A percentile compares a stretch with the other conserved stretches of the same genome.
These are phyloP conservation scores for Micropoecilia bifurca DNA, from an alignment of 2,797 vertebrate genomes.

Conservation along the genomic window DNA sequence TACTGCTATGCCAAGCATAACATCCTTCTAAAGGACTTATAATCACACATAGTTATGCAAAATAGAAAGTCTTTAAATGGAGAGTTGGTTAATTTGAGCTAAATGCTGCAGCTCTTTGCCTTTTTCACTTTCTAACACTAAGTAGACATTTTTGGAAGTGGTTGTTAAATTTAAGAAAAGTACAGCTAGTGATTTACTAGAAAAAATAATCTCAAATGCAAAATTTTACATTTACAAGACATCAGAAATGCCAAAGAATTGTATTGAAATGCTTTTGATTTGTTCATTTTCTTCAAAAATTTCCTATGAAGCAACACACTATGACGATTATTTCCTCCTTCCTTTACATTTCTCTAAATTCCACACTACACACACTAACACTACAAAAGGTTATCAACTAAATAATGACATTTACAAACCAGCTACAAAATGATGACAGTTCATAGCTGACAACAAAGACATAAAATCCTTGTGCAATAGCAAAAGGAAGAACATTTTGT, in stretches of 20 bases:
- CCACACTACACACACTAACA: neutral
- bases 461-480: neutral
- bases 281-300: neutral
- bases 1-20: neutral
- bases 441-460: neutral
- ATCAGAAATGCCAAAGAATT: neutral
- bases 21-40: neutral
- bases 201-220: neutral
- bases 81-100: neutral
- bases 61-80: neutral
- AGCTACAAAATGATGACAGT: neutral
- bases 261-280: neutral
- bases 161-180: neutral
- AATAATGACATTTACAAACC: neutral
- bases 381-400: neutral
- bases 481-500: neutral
- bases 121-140: neutral
- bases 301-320: neutral
- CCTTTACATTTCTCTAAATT: neutral
- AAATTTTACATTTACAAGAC: neutral
- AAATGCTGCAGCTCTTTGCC: neutral
- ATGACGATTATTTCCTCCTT: neutral
- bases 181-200: neutral
- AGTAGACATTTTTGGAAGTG: neutral
- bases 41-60: neutral